A percentile compares a stretch with the other conserved stretches of the same genome.
Conservation (phyloP, 2,888 invertebrate genomes). For the Oxyteleia sp. region DNA sequence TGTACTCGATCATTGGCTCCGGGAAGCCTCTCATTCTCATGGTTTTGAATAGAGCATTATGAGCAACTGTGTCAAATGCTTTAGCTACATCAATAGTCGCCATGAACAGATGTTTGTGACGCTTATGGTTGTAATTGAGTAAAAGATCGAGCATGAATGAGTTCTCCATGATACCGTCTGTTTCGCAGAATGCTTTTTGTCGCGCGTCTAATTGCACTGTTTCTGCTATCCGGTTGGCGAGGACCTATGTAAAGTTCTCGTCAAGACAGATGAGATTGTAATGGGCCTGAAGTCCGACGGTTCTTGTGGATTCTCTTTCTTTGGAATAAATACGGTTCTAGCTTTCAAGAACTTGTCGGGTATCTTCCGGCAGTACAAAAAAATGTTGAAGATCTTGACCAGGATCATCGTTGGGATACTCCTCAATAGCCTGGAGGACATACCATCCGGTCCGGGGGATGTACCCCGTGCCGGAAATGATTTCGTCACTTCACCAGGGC, state of each 20-base stretch:
- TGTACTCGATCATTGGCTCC: background rate
- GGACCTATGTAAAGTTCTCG: constrained; percentile 53
- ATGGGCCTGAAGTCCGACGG: constrained; percentile 36
- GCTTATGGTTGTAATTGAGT: background rate
- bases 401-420: too few relatives aligned
- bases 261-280: constrained; percentile 25
- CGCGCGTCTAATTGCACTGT: constrained; percentile 47
- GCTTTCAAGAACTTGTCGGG: background rate
- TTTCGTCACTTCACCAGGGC: constrained; percentile 27
- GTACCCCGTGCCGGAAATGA: too few relatives aligned
- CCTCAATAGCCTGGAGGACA: constrained; percentile 49
- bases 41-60: constrained; percentile 7
- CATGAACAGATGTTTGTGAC: constrained; percentile 4
- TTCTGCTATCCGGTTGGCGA: constrained; percentile 46
- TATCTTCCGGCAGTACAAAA: background rate
- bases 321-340: constrained; percentile 32
- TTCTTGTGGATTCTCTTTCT: background rate
- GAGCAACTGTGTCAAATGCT: constrained; percentile 75
- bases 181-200: constrained; percentile 75
- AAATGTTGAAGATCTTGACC: constrained; percentile 67
- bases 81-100: constrained; percentile 74
- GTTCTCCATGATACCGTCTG: too few relatives aligned
- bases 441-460: constrained; percentile 69
- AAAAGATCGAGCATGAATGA: constrained; percentile 45
- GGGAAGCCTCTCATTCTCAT: background rate